Percentiles rank a stretch among this genome's conserved stretches.
phyloP scores from a whole-genome alignment of 2,113 vertebrate species.

The Tinamus guttatus region DNA sequence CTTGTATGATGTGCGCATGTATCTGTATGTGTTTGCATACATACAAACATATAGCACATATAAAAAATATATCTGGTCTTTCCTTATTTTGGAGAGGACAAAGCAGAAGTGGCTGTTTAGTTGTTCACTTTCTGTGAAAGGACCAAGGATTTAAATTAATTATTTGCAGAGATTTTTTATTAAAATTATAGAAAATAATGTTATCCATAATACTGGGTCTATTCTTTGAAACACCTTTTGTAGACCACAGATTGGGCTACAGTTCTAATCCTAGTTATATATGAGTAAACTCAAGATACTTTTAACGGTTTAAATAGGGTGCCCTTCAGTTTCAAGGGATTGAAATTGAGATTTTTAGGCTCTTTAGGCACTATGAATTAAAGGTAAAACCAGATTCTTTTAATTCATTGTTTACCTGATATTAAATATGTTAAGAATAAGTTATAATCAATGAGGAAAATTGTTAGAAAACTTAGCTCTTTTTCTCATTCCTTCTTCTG shows the following conservation, averaged over 20 bases:
- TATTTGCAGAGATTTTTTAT: not conserved
- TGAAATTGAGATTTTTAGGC: not conserved
- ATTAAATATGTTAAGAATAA: not conserved
- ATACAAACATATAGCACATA: no score
- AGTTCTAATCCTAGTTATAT: not conserved
- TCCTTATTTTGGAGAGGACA: not conserved
- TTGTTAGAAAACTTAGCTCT: not conserved
- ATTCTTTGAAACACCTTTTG: not conserved
- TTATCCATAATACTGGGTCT: not conserved
- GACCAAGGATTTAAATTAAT: not conserved
- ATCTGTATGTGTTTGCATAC: no score
- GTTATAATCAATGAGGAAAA: not conserved
- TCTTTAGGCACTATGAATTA: not conserved
- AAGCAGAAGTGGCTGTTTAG: no score
- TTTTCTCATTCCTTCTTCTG: not conserved
- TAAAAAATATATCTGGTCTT: not conserved
- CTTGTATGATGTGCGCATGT: no score
- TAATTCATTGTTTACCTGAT: not conserved
- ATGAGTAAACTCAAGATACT: not conserved
- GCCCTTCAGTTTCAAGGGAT: not conserved
- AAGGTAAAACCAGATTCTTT: not conserved
- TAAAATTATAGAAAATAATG: not conserved
- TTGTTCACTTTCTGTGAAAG: not conserved
- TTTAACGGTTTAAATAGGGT: not conserved
- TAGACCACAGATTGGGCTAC: not conserved